Conservation (phyloP, 2,888 invertebrate species). For the Dasysyrphus tricinctus region DNA sequence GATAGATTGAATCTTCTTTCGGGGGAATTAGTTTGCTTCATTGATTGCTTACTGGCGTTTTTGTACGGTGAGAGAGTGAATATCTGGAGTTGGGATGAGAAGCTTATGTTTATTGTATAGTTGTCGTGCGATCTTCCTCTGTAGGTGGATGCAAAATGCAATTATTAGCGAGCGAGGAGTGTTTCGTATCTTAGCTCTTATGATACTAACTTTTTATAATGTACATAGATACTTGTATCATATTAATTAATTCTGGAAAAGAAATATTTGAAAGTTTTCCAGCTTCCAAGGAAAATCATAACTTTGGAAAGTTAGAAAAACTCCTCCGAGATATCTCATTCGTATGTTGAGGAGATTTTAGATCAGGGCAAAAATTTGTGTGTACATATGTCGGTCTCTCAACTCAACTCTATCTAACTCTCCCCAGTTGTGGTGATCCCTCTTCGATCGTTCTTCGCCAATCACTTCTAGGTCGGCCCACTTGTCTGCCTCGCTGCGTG, state of each 20-base stretch:
- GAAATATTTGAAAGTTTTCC: too few relatives aligned
- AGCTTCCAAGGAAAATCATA: too few relatives aligned
- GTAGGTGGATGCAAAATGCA: conserved; percentile 69
- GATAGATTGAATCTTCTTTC: conserved; percentile 76
- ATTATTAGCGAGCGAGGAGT: conserved; percentile 49
- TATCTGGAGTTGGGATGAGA: neutral
- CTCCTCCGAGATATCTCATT: too few relatives aligned
- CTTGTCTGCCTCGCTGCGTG: too few relatives aligned
- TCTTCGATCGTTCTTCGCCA: too few relatives aligned
- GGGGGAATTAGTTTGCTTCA: conserved; percentile 74
- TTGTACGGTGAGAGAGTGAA: neutral
- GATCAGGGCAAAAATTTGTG: too few relatives aligned
- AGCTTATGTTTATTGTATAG: conserved; percentile 1
- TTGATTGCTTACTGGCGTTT: conserved; percentile 64
- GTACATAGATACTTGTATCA: neutral
- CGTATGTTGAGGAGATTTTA: too few relatives aligned
- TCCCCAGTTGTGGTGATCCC: too few relatives aligned
- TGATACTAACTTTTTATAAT: neutral
- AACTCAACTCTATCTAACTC: too few relatives aligned
- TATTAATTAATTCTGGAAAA: neutral
- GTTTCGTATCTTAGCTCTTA: neutral
- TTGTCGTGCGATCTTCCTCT: conserved; percentile 5
- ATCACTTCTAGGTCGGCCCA: too few relatives aligned
- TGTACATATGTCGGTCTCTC: too few relatives aligned
- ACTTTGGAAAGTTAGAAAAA: too few relatives aligned